Conservation (phyloP, 2,888 invertebrate species). For the Microplitis manilae region DNA sequence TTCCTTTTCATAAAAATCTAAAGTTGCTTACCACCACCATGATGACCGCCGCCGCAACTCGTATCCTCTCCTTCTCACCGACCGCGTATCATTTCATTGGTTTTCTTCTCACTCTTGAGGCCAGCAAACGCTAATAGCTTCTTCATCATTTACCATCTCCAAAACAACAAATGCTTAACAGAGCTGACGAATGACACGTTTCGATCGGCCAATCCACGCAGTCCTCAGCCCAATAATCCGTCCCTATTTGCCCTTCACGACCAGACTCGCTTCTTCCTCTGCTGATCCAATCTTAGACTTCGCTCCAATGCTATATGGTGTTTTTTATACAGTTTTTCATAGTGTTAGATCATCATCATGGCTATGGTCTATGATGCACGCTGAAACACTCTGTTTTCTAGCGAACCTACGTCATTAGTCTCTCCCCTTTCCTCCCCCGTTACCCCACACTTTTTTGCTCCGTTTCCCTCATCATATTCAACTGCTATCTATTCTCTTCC, state of each 20-base stretch:
- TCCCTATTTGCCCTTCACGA: conserved; percentile 38
- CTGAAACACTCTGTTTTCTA: not conserved
- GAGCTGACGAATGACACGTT: conserved; percentile 42
- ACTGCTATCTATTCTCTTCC: no score
- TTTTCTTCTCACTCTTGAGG: not conserved
- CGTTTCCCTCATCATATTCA: no score
- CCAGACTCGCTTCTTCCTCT: conserved; percentile 23
- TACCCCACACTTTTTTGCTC: no score
- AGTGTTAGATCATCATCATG: not conserved
- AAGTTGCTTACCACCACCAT: conserved; percentile 43
- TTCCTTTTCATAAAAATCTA: conserved; percentile 27
- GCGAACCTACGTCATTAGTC: not conserved
- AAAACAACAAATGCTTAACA: not conserved
- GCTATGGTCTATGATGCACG: not conserved
- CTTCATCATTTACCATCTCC: conserved; percentile 30
- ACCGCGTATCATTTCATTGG: no score
- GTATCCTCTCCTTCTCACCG: not conserved
- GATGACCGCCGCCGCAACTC: conserved; percentile 24
- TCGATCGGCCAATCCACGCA: conserved; percentile 44
- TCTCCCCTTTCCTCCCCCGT: no score
- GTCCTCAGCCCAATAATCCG: conserved; percentile 45
- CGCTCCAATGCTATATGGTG: no score
- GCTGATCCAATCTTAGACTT: not conserved
- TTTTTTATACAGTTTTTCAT: conserved; percentile 1
- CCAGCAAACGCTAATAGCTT: conserved; percentile 24